Percentiles rank a stretch among this genome's conserved stretches.
Conservation (phyloP, 2,888 invertebrate species). For the Tortrix viridana region DNA sequence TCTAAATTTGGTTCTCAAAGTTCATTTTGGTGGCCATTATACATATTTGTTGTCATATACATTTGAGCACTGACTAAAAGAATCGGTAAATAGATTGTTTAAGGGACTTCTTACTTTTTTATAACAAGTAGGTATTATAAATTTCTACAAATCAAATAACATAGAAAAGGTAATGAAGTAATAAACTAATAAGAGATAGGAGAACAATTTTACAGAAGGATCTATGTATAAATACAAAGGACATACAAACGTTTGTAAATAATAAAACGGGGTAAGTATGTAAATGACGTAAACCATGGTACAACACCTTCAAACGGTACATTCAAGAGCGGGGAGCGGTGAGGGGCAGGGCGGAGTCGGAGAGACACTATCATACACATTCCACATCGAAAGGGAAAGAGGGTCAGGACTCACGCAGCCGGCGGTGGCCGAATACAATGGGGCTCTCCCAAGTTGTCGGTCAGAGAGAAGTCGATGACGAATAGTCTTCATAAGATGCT, state of each 20-base stretch:
- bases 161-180: too few relatives aligned
- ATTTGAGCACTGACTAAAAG: too few relatives aligned
- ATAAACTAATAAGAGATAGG: too few relatives aligned
- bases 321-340: slow-evolving; percentile 54
- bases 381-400: slow-evolving; percentile 64
- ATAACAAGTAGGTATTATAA: slow-evolving; percentile 10
- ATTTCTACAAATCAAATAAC: slow-evolving; percentile 25
- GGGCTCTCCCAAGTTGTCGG: slow-evolving; percentile 80
- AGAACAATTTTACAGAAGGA: slow-evolving; percentile 44
- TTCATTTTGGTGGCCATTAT: too few relatives aligned
- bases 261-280: slow-evolving; percentile 42
- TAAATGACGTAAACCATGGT: slow-evolving; percentile 53
- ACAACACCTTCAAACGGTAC: slow-evolving; percentile 64
- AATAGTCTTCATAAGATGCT: slow-evolving; percentile 89
- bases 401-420: slow-evolving; percentile 79
- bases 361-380: slow-evolving; percentile 71
- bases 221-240: slow-evolving; percentile 32
- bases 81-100: too few relatives aligned
- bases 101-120: too few relatives aligned
- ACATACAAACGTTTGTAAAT: slow-evolving; percentile 40
- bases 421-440: slow-evolving; percentile 71
- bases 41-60: too few relatives aligned
- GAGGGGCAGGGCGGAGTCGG: slow-evolving; percentile 50
- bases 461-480: slow-evolving; percentile 89
- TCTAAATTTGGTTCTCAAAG: too few relatives aligned